Evolutionary conservation across 2,113 vertebrate species (phyloP).

Genomic region (Macquaria australasica): DNA sequence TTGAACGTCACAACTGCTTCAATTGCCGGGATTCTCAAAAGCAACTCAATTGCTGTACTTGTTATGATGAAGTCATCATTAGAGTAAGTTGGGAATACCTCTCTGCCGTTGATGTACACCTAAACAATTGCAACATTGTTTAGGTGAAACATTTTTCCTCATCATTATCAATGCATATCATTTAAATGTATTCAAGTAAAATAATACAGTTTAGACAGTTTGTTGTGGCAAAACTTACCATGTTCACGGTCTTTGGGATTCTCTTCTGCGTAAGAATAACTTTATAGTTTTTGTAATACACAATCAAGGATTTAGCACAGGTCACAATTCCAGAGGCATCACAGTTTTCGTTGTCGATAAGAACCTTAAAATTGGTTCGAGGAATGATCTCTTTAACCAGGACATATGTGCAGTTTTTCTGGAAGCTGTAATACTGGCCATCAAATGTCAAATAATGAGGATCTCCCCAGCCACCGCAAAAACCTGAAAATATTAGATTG

Average conservation of each 20-base stretch:
- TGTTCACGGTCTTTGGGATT: slow-evolving; percentile 39
- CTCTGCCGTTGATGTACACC: slow-evolving; percentile 84
- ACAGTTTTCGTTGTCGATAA: slow-evolving; percentile 89
- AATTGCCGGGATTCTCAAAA: slow-evolving; percentile 85
- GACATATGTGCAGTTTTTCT: slow-evolving; percentile 93
- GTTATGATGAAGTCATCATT: slow-evolving; percentile 85
- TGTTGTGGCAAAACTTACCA: slow-evolving; percentile 48
- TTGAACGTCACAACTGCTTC: slow-evolving; percentile 85
- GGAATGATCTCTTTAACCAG: slow-evolving; percentile 90
- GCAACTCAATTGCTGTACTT: slow-evolving; percentile 84
- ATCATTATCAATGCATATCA: not conserved
- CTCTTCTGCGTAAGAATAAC: slow-evolving; percentile 82
- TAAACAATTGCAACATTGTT: slow-evolving; percentile 62
- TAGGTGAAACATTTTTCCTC: not conserved
- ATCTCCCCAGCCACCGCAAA: slow-evolving; percentile 93
- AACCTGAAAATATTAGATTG: slow-evolving; percentile 82
- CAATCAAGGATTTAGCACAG: slow-evolving; percentile 86
- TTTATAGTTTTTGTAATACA: slow-evolving; percentile 87
- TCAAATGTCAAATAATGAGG: slow-evolving; percentile 94
- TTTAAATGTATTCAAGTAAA: not conserved
- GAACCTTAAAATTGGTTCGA: slow-evolving; percentile 86
- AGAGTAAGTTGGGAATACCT: slow-evolving; percentile 81
- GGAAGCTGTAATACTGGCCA: slow-evolving; percentile 91
- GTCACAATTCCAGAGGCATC: slow-evolving; percentile 80
- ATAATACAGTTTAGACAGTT: not conserved